Conservation (phyloP, 2,797 vertebrate species). For the Schizopygopsis pylzovi region DNA sequence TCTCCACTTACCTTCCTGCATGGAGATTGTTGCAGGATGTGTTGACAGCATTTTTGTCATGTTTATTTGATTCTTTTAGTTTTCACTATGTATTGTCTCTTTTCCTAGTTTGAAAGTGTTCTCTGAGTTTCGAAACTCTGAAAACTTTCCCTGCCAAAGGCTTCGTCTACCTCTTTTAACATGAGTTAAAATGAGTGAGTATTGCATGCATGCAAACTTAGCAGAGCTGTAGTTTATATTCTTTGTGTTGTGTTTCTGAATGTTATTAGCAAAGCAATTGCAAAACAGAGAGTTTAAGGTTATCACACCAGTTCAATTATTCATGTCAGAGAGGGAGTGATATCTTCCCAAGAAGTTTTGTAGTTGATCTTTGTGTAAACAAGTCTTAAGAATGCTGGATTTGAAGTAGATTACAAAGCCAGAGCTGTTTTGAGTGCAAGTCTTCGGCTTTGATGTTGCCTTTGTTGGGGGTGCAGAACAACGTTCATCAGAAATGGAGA, state of each 20-base stretch:
- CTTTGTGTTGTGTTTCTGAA: slow-evolving; percentile 44
- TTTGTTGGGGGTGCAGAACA: slow-evolving; percentile 67
- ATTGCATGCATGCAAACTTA: slow-evolving; percentile 53
- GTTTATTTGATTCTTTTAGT: slow-evolving; percentile 25
- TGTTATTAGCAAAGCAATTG: slow-evolving; percentile 69
- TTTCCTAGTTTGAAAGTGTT: slow-evolving; percentile 42
- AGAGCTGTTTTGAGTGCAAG: slow-evolving; percentile 60
- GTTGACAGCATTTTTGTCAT: slow-evolving; percentile 29
- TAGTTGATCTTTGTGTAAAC: slow-evolving; percentile 77
- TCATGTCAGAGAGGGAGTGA: slow-evolving; percentile 66
- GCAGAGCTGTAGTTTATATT: slow-evolving; percentile 32
- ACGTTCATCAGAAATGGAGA: slow-evolving; percentile 72
- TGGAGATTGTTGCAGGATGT: neutral
- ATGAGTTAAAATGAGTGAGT: neutral
- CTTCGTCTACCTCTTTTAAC: slow-evolving; percentile 47
- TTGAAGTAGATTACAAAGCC: slow-evolving; percentile 72
- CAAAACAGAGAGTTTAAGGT: slow-evolving; percentile 71
- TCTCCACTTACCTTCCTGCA: neutral
- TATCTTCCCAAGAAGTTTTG: slow-evolving; percentile 67
- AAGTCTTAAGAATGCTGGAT: slow-evolving; percentile 68
- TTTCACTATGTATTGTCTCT: slow-evolving; percentile 18
- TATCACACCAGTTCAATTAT: slow-evolving; percentile 70
- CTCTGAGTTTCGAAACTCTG: slow-evolving; percentile 28
- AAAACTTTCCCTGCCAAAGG: slow-evolving; percentile 54
- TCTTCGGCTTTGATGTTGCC: slow-evolving; percentile 73